phyloP scores from a whole-genome alignment of 2,113 vertebrate genomes.

The Malurus melanocephalus region DNA sequence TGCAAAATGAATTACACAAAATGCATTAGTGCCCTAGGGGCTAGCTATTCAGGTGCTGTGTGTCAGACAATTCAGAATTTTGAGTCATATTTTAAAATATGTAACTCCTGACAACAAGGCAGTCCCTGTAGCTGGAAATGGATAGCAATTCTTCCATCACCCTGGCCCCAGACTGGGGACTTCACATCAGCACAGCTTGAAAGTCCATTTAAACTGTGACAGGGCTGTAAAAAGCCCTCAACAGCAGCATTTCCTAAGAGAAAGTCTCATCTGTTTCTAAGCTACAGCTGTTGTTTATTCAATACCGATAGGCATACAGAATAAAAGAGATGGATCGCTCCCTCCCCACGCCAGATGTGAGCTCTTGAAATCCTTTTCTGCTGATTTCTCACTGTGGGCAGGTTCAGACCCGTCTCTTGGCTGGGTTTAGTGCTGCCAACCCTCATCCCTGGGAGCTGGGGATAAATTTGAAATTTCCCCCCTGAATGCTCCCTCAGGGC shows the following conservation, averaged over 20 bases:
- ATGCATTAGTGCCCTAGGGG: not conserved
- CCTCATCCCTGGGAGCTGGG: not conserved
- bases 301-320: not conserved
- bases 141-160: not conserved
- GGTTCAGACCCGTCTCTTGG: not conserved
- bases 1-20: not conserved
- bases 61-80: not conserved
- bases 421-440: not conserved
- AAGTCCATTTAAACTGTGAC: slow-evolving; percentile 21
- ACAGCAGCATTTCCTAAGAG: not conserved
- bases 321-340: not conserved
- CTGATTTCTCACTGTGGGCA: not conserved
- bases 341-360: not conserved
- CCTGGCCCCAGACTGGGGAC: not conserved
- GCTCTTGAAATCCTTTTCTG: not conserved
- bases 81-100: not conserved
- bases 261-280: slow-evolving; percentile 5
- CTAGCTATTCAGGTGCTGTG: not conserved
- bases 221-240: slow-evolving; percentile 11
- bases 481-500: not conserved
- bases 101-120: not conserved
- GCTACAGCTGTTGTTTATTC: not conserved
- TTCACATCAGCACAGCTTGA: slow-evolving; percentile 29
- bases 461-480: not conserved
- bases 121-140: not conserved